These are phyloP conservation scores for Epinephelus malabaricus DNA, from an alignment of 2,797 vertebrate species.

Conservation along the genomic window DNA sequence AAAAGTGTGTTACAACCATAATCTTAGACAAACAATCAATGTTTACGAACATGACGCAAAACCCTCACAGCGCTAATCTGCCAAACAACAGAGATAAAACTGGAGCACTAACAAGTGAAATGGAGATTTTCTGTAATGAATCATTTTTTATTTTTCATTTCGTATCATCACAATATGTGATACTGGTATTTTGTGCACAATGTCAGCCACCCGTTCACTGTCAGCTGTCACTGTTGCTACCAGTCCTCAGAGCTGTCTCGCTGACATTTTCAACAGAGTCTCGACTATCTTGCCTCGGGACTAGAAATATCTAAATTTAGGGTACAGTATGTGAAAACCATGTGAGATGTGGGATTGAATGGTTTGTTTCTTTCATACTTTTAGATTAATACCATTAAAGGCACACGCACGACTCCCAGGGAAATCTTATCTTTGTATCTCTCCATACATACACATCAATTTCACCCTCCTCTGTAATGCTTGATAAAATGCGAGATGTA, in stretches of 20 bases:
- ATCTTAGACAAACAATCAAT: constrained; percentile 46
- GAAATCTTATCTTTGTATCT: constrained; percentile 47
- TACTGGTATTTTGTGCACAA: constrained; percentile 43
- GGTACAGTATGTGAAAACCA: constrained; percentile 22
- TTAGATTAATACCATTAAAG: constrained; percentile 19
- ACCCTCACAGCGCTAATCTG: constrained; percentile 28
- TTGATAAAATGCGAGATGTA: constrained; percentile 38
- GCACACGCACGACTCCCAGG: not conserved
- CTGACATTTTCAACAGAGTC: constrained; percentile 56
- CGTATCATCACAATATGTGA: constrained; percentile 43
- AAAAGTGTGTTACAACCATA: constrained; percentile 20
- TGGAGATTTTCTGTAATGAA: constrained; percentile 34
- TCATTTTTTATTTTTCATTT: constrained; percentile 44
- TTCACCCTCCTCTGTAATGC: constrained; percentile 26
- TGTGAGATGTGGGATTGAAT: constrained; percentile 20
- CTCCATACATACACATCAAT: constrained; percentile 29
- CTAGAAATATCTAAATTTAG: constrained; percentile 51
- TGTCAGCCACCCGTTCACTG: constrained; percentile 43
- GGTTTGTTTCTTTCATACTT: not conserved
- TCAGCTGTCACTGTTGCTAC: constrained; percentile 43
- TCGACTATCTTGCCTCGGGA: constrained; percentile 33
- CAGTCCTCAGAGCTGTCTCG: constrained; percentile 31
- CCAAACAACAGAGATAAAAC: constrained; percentile 33
- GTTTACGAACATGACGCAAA: constrained; percentile 35
- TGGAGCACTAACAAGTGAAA: constrained; percentile 15